A percentile compares a stretch with the other conserved stretches of the same genome.
phyloP scores from a whole-genome alignment of 2,113 vertebrate genomes.

The Euleptes europaea region DNA sequence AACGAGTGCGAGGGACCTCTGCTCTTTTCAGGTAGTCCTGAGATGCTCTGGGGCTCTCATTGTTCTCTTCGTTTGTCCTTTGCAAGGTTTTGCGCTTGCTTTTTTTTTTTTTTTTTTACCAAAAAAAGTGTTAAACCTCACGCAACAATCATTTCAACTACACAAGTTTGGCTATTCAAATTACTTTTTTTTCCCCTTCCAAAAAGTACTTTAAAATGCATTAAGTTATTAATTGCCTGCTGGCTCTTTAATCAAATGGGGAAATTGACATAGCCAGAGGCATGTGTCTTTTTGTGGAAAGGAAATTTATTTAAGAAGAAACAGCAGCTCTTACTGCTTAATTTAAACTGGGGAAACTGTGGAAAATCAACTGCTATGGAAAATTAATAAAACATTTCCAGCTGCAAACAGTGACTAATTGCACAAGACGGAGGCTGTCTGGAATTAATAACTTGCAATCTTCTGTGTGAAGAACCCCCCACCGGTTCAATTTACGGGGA shows the following conservation, averaged over 20 bases:
- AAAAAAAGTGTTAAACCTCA: constrained; percentile 74
- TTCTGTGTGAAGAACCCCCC: constrained; percentile 88
- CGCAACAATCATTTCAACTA: constrained; percentile 82
- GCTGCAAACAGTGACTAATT: constrained; percentile 92
- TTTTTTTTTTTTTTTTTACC: no score
- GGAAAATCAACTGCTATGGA: constrained; percentile 85
- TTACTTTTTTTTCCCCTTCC: constrained; percentile 73
- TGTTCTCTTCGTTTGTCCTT: constrained; percentile 69
- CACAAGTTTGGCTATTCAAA: constrained; percentile 85
- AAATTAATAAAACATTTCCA: constrained; percentile 90
- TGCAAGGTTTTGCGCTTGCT: constrained; percentile 73
- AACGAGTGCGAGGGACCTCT: no score
- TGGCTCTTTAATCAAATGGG: constrained; percentile 86
- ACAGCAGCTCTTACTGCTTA: constrained; percentile 86
- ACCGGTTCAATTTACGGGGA: constrained; percentile 90
- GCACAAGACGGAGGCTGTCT: constrained; percentile 87
- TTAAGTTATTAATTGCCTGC: constrained; percentile 90
- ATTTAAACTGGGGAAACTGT: constrained; percentile 87
- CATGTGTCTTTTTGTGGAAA: constrained; percentile 83
- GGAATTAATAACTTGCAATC: constrained; percentile 90
- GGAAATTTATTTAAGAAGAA: constrained; percentile 88
- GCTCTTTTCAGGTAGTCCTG: background rate
- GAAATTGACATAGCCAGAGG: constrained; percentile 87
- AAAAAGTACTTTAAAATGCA: constrained; percentile 90
- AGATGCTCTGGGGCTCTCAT: background rate